Evolutionary conservation across 2,888 invertebrate genomes (phyloP), one percentile per base, ranked within the genome.

Genomic region (Metallyticus violacea): DNA sequence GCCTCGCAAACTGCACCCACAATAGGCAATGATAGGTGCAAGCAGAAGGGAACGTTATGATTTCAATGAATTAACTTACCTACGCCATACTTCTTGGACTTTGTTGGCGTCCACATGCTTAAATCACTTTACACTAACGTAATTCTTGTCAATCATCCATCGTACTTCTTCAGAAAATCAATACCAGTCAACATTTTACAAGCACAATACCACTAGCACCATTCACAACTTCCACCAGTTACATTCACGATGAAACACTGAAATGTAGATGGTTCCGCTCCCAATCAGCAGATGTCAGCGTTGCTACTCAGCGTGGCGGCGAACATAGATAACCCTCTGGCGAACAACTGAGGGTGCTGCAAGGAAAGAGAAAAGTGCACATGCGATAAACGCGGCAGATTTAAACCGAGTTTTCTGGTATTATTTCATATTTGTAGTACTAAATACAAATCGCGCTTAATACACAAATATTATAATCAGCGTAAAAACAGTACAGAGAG

Each of bases 51-150:
- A 62, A 4, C 15, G 15, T 15, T 4, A 40, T 40, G n/a, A n/a
- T n/a, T 62, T 62, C 7, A 15, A 85, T 78, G 25, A n/a, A 40
- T 85, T 76, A 7, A 87, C 95, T 95, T 93, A 95, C 95, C 95
- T 92, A 95, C 95, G 90, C 94, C 96, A 92, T 95, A 94, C 93
- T 96, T 96, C 89, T 95, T 94, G 88, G 94, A 94, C 93, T 95
- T 96, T 89, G 95, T 94, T 89, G 95, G 95, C 90, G 94, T 94
- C 96, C 96, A 96, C 96, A 96, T 96, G 91, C 91, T 87, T 28
- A 26, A 26, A 22, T 79, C 77, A 29, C 28, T 85, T 29, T 40
- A 81, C 29, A 25, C 29, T 40, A 77, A 25, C 79, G 40, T 29
- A 3, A 29, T 29, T 29, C 80, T 77, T 79, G 78, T 86, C 77